phyloP scores from a whole-genome alignment of 2,113 vertebrate species.

The Varanus komodoensis region DNA sequence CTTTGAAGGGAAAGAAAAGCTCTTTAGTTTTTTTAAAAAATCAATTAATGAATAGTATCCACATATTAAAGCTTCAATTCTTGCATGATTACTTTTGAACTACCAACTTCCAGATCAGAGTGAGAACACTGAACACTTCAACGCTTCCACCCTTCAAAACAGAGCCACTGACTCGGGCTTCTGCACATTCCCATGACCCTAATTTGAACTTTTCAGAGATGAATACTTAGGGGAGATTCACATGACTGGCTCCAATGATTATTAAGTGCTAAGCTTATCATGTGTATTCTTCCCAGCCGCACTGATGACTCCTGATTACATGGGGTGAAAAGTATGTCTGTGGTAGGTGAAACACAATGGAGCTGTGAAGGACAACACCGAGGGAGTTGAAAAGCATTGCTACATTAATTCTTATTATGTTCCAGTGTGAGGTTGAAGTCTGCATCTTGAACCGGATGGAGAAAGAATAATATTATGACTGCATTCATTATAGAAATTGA shows the following conservation, averaged over 20 bases:
- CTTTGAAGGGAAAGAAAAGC: not conserved
- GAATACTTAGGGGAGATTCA: not conserved
- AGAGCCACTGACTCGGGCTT: rapidly evolving
- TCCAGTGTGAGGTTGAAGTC: not conserved
- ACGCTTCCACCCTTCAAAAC: rapidly evolving
- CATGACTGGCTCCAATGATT: not conserved
- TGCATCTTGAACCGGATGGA: rapidly evolving
- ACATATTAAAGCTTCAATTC: not conserved
- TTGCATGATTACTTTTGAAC: slow-evolving; percentile 24
- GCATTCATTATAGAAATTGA: not conserved
- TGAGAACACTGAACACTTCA: rapidly evolving
- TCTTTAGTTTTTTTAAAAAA: not conserved
- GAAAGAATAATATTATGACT: not conserved
- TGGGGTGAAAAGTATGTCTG: not conserved
- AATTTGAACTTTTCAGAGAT: not conserved
- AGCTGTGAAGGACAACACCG: not conserved
- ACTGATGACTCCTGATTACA: not conserved
- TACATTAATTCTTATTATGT: not conserved
- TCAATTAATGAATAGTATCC: not conserved
- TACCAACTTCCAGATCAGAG: rapidly evolving
- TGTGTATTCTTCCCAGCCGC: not conserved
- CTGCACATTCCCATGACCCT: not conserved
- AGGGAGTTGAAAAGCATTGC: not conserved
- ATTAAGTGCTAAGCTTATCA: not conserved
- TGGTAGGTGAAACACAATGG: not conserved